A percentile compares a stretch with the other conserved stretches of the same genome.
Conservation (phyloP, 2,888 invertebrate genomes). For the Drosophila monieri region DNA sequence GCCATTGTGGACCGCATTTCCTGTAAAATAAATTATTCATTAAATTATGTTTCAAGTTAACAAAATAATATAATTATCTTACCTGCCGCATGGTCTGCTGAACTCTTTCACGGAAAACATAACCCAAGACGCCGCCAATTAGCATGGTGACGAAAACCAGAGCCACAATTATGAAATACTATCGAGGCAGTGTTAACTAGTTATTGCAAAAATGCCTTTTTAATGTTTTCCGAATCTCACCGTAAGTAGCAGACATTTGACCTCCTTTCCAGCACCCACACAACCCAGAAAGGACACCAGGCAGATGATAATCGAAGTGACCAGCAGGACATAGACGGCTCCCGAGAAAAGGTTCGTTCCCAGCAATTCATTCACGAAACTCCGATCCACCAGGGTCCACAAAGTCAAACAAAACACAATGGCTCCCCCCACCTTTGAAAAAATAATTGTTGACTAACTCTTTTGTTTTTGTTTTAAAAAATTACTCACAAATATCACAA, state of each 20-base stretch:
- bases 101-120: conserved; percentile 94
- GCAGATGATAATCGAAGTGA: conserved; percentile 92
- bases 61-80: background rate
- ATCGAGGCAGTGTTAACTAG: conserved; percentile 63
- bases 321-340: conserved; percentile 92
- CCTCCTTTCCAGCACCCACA: conserved; percentile 96
- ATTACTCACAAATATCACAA: conserved; percentile 93
- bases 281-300: conserved; percentile 95
- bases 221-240: conserved; percentile 85
- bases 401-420: conserved; percentile 91
- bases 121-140: conserved; percentile 95
- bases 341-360: conserved; percentile 95
- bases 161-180: conserved; percentile 95
- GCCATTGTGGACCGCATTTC: conserved; percentile 91
- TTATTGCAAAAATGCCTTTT: background rate
- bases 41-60: background rate
- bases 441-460: background rate
- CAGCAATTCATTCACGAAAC: conserved; percentile 92
- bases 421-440: conserved; percentile 89
- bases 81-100: conserved; percentile 88
- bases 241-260: conserved; percentile 95
- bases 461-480: background rate
- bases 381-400: conserved; percentile 93
- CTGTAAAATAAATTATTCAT: conserved; percentile 44
- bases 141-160: conserved; percentile 95